Base-by-base conservation (phyloP, 2,888 invertebrate genomes). In the Ichneumon xanthorius region DNA sequence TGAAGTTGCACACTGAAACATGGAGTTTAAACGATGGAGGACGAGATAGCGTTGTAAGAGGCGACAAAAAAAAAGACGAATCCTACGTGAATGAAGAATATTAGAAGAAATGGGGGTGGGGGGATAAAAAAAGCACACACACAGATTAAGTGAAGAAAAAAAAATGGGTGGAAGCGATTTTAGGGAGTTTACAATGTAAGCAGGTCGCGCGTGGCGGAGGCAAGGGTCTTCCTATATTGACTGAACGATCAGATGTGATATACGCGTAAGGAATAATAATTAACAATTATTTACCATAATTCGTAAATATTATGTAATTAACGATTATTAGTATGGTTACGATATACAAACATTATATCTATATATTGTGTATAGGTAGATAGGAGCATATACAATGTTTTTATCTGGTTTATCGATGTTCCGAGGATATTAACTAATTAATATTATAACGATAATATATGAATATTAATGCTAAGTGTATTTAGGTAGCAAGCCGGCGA, bases 201-300 rank as follows among this genome's bases (percentile, higher is more conserved):
- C 87, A 87, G 87, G 87, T 88, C 87, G 88, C 87, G 87, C 85
- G 87, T 90, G 88, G 90, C 90, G 90, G 90, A 90, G 91, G 90
- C 92, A 92, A 92, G 93, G 93, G 93, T 93, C 94, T 94, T 94
- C 94, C 94, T 94, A 93, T 91, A 93, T 91, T 93, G 93, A 94
- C 94, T 94, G 94, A 94, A 94, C 92, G 93, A 93, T 93, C 93
- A 93, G 93, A 94, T 94, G 94, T 94, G 94, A 94, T 94, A 94
- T 94, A 93, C 90, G 92, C 92, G 92, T 93, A 93, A 93, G 93
- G 91, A 93, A 92, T 92, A 91, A 90, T 91, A 90, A 91, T 89
- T 90, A 89, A 91, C 90, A 89, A 92, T 92, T 92, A 91, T 92
- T 92, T 90, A 92, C 90, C 90, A 90, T 92, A 91, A 91, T 92